Percentiles rank a stretch among this genome's conserved stretches.
Evolutionary conservation across 2,113 vertebrate genomes (phyloP).

Genomic region (Myotis davidii): DNA sequence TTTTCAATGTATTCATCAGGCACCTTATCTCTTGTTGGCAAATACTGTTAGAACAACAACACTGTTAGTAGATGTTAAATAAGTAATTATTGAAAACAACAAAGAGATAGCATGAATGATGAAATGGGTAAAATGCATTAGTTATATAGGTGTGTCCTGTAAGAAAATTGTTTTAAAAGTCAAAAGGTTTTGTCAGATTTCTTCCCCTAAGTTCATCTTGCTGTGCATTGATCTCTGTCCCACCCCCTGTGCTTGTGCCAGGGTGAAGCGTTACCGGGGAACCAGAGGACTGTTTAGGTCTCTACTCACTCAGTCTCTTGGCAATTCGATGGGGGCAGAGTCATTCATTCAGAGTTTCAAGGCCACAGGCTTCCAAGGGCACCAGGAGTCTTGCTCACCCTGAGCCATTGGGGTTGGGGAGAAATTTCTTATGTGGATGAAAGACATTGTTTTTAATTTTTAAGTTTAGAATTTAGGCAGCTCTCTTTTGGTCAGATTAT

Average conservation of each 20-base stretch:
- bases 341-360: neutral
- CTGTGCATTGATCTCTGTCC: rapidly evolving
- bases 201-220: neutral
- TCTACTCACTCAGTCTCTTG: neutral
- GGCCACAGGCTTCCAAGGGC: neutral
- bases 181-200: neutral
- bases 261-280: neutral
- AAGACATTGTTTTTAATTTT: neutral
- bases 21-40: neutral
- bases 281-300: neutral
- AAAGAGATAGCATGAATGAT: neutral
- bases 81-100: neutral
- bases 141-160: neutral
- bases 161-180: neutral
- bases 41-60: neutral
- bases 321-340: neutral
- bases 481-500: neutral
- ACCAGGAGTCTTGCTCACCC: rapidly evolving
- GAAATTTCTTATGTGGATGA: neutral
- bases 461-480: neutral
- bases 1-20: neutral
- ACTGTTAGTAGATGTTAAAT: neutral
- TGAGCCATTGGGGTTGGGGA: neutral
- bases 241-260: neutral
- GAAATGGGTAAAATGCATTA: neutral